phyloP scores from a whole-genome alignment of 1,140 invertebrate species.

The Cherax quadricarinatus region DNA sequence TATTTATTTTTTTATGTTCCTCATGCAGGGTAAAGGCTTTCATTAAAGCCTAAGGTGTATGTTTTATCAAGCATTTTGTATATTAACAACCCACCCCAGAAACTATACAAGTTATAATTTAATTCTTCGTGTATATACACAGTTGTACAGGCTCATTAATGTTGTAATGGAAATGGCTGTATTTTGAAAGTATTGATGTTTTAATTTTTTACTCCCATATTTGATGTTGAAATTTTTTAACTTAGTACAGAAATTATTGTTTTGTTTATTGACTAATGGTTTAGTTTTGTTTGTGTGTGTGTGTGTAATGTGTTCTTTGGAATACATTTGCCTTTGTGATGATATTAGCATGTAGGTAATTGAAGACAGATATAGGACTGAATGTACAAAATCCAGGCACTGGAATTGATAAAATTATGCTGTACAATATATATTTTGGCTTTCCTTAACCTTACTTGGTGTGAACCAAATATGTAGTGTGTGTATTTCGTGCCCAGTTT shows the following conservation, averaged over 20 bases:
- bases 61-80: slow-evolving; percentile 33
- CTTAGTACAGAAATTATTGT: slow-evolving; percentile 38
- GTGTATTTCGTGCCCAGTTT: too few species aligned
- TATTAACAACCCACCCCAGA: slow-evolving; percentile 14
- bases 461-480: too few species aligned
- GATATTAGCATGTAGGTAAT: slow-evolving; percentile 40
- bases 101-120: slow-evolving; percentile 13
- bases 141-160: slow-evolving; percentile 48
- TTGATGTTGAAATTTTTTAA: slow-evolving; percentile 47
- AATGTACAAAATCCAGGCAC: slow-evolving; percentile 48
- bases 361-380: slow-evolving; percentile 36
- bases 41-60: neutral
- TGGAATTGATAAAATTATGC: slow-evolving; percentile 44
- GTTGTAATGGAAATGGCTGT: slow-evolving; percentile 20
- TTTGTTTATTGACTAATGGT: slow-evolving; percentile 41
- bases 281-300: slow-evolving; percentile 39
- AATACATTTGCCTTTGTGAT: slow-evolving; percentile 54
- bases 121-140: slow-evolving; percentile 46
- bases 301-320: slow-evolving; percentile 44
- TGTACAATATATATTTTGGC: neutral
- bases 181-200: slow-evolving; percentile 44
- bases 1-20: neutral
- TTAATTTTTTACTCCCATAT: slow-evolving; percentile 53
- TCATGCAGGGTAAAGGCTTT: slow-evolving; percentile 34
- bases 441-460: neutral